Evolutionary conservation across 2,888 invertebrate genomes (phyloP).

Genomic region (Lypha dubia): DNA sequence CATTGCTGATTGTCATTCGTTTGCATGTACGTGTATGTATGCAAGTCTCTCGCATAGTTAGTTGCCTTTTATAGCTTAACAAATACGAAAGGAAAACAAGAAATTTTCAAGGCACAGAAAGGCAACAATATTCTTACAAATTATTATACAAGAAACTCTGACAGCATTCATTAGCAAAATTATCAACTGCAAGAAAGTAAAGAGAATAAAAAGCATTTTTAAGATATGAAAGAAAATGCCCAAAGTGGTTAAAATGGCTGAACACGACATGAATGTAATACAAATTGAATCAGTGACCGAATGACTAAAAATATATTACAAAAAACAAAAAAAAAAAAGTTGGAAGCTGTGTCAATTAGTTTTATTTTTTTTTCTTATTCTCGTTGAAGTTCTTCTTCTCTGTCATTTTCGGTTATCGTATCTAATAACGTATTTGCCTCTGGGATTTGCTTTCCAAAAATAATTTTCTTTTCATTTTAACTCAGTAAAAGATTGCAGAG

Average conservation of each 20-base stretch:
- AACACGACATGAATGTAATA: constrained; percentile 2
- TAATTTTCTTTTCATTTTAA: constrained; percentile 60
- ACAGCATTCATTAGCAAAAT: constrained; percentile 44
- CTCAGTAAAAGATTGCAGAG: constrained; percentile 55
- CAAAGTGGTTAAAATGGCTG: constrained; percentile 38
- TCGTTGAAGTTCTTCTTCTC: background rate
- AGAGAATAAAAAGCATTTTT: constrained; percentile 6
- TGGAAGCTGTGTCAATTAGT: constrained; percentile 41
- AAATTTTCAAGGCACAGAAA: background rate
- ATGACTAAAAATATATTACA: background rate
- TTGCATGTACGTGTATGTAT: background rate
- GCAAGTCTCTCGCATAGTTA: background rate
- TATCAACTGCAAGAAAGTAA: constrained; percentile 2
- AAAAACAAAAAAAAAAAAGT: constrained; percentile 22
- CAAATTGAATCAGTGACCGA: background rate
- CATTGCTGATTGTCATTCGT: background rate
- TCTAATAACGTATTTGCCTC: background rate
- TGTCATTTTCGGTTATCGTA: background rate
- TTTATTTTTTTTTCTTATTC: background rate
- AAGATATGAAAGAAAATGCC: constrained; percentile 23
- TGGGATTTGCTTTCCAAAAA: constrained; percentile 11
- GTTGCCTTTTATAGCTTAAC: constrained; percentile 29
- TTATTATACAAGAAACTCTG: constrained; percentile 45
- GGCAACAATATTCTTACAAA: constrained; percentile 27
- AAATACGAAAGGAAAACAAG: background rate